Evolutionary conservation across 1,140 invertebrate species (phyloP), one percentile per base, ranked within the genome.

Genomic region (Cyclina sinensis): DNA sequence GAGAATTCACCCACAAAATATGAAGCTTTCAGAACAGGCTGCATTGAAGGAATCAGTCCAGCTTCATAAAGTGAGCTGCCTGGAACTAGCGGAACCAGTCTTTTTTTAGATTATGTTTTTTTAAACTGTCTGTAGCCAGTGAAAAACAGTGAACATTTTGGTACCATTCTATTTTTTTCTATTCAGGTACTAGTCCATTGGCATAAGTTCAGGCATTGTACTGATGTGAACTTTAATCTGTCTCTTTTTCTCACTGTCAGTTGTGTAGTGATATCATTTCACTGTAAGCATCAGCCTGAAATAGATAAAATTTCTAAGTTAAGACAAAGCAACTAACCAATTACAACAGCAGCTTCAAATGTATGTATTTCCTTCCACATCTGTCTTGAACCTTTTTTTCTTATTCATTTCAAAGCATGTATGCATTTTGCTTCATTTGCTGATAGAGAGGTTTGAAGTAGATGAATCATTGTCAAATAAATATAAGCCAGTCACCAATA

Each of bases 241-340:
- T 78, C 46, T 12, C 16, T 32, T 7, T 32, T 2, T 54, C 12
- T 78, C 48, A 35, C 48, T 48, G 46, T 78, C 74, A 78, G 48
- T 78, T 78, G 30, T 78, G 74, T 78, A 78, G 74, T 54, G 74
- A 78, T 78, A 78, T 78, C 74, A 78, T 78, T 54, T 78, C 74
- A 78, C 54, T 78, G 74, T 78, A 78, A 4, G 74, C 43, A 48
- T 78, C 74, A 78, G 74, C 74, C 74, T 78, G 46, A 78, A 78
- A 78, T n/a, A n/a, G n/a, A n/a, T n/a, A n/a, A n/a, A n/a, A n/a
- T n/a, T n/a, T n/a, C n/a, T n/a, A n/a, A n/a, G n/a, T n/a, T n/a
- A n/a, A n/a, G n/a, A n/a, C n/a, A n/a, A n/a, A n/a, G n/a, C n/a
- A n/a, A n/a, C n/a, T n/a, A n/a, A n/a, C n/a, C n/a, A n/a, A n/a